A percentile compares a stretch with the other conserved stretches of the same genome.
phyloP scores from a whole-genome alignment of 2,797 vertebrate genomes.

The Threskiornis aethiopicus region DNA sequence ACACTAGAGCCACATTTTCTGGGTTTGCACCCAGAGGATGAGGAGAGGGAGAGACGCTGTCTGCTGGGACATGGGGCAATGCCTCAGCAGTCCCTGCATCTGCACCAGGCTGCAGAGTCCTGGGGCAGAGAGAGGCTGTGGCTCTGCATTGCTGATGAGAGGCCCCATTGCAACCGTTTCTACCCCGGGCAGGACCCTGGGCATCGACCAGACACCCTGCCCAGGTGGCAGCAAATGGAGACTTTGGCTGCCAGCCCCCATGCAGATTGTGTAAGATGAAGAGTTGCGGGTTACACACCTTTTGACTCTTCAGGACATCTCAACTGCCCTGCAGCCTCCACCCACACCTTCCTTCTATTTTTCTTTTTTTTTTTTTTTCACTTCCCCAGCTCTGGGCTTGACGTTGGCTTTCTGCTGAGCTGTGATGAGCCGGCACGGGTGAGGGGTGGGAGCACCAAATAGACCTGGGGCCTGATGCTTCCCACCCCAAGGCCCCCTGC shows the following conservation, averaged over 20 bases:
- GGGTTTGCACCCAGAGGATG: background rate
- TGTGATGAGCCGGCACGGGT: fast-evolving
- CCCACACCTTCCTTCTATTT: conserved; percentile 38
- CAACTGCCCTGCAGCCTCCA: background rate
- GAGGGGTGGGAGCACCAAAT: background rate
- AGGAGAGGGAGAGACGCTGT: background rate
- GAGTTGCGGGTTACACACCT: background rate
- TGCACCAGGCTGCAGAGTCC: background rate
- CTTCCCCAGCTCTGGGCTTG: background rate
- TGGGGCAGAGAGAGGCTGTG: background rate
- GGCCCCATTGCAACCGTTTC: background rate
- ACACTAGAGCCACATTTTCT: background rate
- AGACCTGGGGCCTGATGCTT: background rate
- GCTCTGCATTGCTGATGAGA: background rate
- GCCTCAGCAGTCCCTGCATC: background rate
- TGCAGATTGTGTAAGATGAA: background rate
- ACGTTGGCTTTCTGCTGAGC: background rate
- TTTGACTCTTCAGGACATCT: background rate
- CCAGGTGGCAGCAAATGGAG: background rate
- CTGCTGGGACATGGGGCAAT: background rate
- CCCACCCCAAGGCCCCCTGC: background rate
- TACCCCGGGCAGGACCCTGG: background rate
- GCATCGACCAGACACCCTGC: background rate
- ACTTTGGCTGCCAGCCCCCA: background rate
- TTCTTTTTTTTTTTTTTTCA: background rate